Percentiles rank a stretch among this genome's conserved stretches.
phyloP scores from a whole-genome alignment of 1,140 invertebrate genomes.

The Pseudobourletiella spinata region DNA sequence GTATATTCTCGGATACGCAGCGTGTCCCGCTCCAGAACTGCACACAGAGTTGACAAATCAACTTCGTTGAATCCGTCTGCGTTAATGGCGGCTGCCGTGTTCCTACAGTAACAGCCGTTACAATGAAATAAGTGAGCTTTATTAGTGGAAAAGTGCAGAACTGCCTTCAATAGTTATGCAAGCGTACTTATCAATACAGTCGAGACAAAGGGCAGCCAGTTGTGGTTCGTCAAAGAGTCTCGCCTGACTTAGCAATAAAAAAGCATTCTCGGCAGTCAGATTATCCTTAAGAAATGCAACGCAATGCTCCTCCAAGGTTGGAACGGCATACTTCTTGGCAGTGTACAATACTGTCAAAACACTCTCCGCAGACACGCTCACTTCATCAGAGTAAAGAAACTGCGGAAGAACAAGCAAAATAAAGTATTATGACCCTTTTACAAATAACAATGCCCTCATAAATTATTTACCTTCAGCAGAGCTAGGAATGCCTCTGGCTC shows the following conservation, averaged over 20 bases:
- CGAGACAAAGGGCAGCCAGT: conserved; percentile 41
- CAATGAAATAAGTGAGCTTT: neutral
- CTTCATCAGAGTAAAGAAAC: conserved; percentile 33
- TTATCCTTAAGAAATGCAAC: conserved; percentile 85
- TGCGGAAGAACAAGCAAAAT: neutral
- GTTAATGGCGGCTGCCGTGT: conserved; percentile 43
- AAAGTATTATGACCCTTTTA: conserved; percentile 66
- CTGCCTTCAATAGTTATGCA: no score
- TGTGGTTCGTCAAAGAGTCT: conserved; percentile 84
- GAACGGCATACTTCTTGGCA: conserved; percentile 87
- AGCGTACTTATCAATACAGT: conserved; percentile 29
- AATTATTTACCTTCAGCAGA: conserved; percentile 43
- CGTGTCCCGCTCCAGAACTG: conserved; percentile 72
- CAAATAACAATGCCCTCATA: conserved; percentile 42
- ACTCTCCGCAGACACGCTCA: conserved; percentile 24
- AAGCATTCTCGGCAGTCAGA: conserved; percentile 83
- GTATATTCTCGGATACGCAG: conserved; percentile 69
- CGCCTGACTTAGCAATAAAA: conserved; percentile 78
- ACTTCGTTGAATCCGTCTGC: conserved; percentile 85
- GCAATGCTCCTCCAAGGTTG: conserved; percentile 79
- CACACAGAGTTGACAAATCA: conserved; percentile 69
- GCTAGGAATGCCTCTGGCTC: conserved; percentile 29
- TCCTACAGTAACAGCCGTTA: conserved; percentile 60
- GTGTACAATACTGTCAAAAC: conserved; percentile 40
- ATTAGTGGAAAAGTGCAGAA: neutral